Evolutionary conservation across 2,797 vertebrate genomes (phyloP).

Genomic region (Linurgus olivaceus): DNA sequence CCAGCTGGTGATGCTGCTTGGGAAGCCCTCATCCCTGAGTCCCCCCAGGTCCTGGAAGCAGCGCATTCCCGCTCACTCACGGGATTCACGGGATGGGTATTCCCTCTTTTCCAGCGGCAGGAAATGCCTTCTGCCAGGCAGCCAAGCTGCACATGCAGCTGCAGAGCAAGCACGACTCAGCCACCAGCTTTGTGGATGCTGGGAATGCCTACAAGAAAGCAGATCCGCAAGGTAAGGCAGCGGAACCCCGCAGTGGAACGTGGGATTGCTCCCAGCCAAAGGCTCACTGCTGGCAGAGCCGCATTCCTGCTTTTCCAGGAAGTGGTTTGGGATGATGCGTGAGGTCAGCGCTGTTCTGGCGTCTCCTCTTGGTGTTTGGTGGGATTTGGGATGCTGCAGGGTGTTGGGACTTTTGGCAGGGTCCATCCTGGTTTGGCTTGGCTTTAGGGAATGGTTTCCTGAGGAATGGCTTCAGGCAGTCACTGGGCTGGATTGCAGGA

Average conservation of each 20-base stretch:
- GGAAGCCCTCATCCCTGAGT: background rate
- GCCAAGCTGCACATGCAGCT: conserved; percentile 97
- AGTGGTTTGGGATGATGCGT: background rate
- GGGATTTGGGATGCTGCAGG: background rate
- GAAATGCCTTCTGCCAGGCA: conserved; percentile 93
- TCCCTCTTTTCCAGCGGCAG: conserved; percentile 82
- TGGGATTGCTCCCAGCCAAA: background rate
- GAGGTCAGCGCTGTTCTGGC: accelerated
- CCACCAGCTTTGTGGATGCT: conserved; percentile 95
- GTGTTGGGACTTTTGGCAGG: accelerated
- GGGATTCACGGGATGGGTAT: background rate
- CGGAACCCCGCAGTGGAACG: accelerated
- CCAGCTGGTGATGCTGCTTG: background rate
- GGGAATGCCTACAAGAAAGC: conserved; percentile 97
- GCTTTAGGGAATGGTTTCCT: background rate
- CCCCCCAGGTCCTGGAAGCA: accelerated
- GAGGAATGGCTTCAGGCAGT: background rate
- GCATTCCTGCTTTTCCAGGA: background rate
- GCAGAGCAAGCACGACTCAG: conserved; percentile 96
- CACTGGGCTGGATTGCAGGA: accelerated
- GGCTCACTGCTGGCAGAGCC: accelerated
- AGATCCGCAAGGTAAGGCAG: conserved; percentile 90
- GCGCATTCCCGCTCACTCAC: accelerated
- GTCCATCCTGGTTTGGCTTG: background rate
- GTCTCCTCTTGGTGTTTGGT: background rate